Evolutionary conservation across 53 echinoderm and acorn worm species (phyloP).

Genomic region (Crossaster papposus): DNA sequence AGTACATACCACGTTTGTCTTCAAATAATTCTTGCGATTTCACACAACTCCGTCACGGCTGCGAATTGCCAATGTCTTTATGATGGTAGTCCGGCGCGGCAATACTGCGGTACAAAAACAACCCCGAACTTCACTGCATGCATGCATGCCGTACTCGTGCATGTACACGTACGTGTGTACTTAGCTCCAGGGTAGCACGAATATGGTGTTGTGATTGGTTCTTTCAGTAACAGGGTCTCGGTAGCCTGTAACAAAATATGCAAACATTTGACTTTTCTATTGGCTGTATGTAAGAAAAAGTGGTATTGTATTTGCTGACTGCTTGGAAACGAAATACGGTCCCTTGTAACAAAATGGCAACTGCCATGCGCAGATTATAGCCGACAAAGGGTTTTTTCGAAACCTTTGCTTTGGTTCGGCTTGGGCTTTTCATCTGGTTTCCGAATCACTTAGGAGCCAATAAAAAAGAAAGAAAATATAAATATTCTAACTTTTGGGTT

Average conservation of each 20-base stretch:
- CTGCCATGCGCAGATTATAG: slow-evolving; percentile 28
- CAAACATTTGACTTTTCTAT: neutral
- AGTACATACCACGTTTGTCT: no score
- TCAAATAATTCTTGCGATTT: no score
- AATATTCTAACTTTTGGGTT: no score
- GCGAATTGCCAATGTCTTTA: neutral
- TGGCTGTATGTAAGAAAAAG: neutral
- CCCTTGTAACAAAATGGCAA: slow-evolving; percentile 42
- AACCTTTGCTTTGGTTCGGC: neutral
- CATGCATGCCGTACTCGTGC: neutral
- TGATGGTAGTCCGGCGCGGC: no score
- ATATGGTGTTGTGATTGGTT: slow-evolving; percentile 27
- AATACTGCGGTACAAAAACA: neutral
- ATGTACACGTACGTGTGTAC: slow-evolving; percentile 7
- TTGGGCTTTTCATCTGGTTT: no score
- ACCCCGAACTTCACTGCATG: neutral
- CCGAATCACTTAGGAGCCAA: no score
- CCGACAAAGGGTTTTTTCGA: no score
- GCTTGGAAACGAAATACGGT: neutral
- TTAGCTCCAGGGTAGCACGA: slow-evolving; percentile 41
- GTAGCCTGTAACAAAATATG: slow-evolving; percentile 58
- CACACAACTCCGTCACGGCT: neutral
- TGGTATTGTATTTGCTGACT: slow-evolving; percentile 16
- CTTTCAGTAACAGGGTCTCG: slow-evolving; percentile 13
- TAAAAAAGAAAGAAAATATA: no score